Base-by-base conservation (phyloP, 2,888 invertebrate genomes). In the Stictocephala bisonia region DNA sequence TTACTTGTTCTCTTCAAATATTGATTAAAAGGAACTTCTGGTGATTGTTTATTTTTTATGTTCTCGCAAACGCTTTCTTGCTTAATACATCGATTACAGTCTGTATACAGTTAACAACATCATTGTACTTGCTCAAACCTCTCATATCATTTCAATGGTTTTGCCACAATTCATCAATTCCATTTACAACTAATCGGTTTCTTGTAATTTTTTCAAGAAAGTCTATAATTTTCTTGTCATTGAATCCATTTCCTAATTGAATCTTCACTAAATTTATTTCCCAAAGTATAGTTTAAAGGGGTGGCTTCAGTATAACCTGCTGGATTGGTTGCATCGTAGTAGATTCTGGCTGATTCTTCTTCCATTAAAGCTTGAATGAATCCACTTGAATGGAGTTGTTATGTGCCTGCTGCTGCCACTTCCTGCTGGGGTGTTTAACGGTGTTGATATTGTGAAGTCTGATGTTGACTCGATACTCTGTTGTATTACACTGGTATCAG, bases 11-110 rank as follows among this genome's bases (percentile, higher is more conserved):
- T 2, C 18, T 24, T 56, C n/a, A 31, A 70, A 58, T 24, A 58
- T 40, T 1, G 11, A 18, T 18, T 20, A 35, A 41, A 70, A 70
- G 24, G 70, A 70, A n/a, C n/a, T n/a, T 51, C 18, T 35, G 1
- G 9, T 41, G 6, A 9, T 35, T 64, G 24, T 64, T 64, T 13
- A 18, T 64, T 22, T 64, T 64, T 26, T 40, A 64, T 7, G 64
- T 35, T 2, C 27, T 13, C 27, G 31, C 3, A 24, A 9, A 56
- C 2, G 3, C 56, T 4, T 56, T 18, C 13, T 29, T 56, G 24
- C 26, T 26, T 9, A 56, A 56, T 1, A 29, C 29, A 27, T 56
- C 56, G 1, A 56, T 15, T 2, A 56, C 56, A 7, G 18, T 27
- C 6, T 29, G 56, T 29, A 56, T 9, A 31, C 31, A 56, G 13